Base-by-base conservation (phyloP, 2,888 invertebrate species). In the Tenthredo mesomela region DNA sequence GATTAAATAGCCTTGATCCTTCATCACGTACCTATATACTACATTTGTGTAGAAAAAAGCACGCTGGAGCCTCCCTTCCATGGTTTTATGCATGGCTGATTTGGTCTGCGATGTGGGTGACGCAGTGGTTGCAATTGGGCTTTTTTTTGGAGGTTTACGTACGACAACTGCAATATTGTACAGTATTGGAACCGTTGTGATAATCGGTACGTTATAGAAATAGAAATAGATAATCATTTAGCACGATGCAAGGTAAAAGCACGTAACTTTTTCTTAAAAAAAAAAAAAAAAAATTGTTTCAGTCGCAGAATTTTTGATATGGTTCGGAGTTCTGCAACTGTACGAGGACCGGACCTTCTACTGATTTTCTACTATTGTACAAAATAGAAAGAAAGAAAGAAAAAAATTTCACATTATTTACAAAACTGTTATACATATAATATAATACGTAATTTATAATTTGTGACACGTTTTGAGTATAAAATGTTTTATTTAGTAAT, bases 11-110 rank as follows among this genome's bases (percentile, higher is more conserved):
- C 54, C n/a, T n/a, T 70, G 18, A 70, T 70, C 33, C 7, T 70
- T 18, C 5, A 2, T 70, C 15, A 7, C 1, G 40, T 43, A 21
- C 33, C 33, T 33, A n/a, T n/a, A n/a, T n/a, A n/a, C n/a, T n/a
- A 33, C n/a, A 43, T 73, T 2, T 33, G 12, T 40, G 40, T 50
- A 91, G 91, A 88, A 88, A 82, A 88, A 85, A 50, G 88, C 91
- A 70, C 84, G 86, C 6, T 91, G 91, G 91, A 91, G 91, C 87
- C 86, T 91, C 6, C 91, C 91, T 37, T 87, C 89, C 37, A 89
- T 91, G 80, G 80, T 89, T 29, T 83, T 91, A 7, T 90, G 88
- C 40, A 85, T 91, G 86, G 84, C 87, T 0, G 89, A 91, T 67
- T 85, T 91, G 33, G 88, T 91, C 5, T 88, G 88, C 50, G 90